Conservation (phyloP, 1,140 invertebrate genomes). For the Apis florea region DNA sequence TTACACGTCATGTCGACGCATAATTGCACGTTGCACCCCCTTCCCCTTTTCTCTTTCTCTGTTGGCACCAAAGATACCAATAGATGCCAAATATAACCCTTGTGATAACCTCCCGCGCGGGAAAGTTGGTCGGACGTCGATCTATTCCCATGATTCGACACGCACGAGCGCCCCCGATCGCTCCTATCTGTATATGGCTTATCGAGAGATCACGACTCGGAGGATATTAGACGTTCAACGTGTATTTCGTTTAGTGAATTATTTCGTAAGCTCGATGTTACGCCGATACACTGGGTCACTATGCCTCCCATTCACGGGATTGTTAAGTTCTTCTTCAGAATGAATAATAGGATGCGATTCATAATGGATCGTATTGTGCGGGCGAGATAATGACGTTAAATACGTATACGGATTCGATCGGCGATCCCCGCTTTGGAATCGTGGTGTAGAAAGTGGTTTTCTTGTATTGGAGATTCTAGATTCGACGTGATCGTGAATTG, state of each 20-base stretch:
- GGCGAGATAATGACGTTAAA: background rate
- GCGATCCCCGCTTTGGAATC: background rate
- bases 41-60: no score
- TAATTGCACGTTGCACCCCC: background rate
- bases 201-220: constrained; percentile 8
- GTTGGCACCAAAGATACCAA: background rate
- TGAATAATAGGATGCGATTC: background rate
- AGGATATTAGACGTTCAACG: constrained; percentile 11
- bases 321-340: background rate
- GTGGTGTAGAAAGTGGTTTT: background rate
- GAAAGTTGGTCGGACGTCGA: constrained; percentile 37
- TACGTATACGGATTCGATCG: background rate
- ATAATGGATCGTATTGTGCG: background rate
- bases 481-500: no score
- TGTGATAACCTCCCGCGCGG: constrained; percentile 50
- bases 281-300: background rate
- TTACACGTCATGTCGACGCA: background rate
- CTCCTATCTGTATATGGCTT: constrained; percentile 24
- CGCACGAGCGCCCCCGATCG: constrained; percentile 53
- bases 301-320: background rate
- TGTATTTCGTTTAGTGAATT: constrained; percentile 21
- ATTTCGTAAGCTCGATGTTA: constrained; percentile 21
- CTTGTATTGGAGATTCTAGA: background rate
- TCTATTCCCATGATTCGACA: constrained; percentile 61
- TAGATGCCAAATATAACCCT: background rate